Evolutionary conservation across 2,113 vertebrate genomes (phyloP).

Genomic region (Tursiops truncatus): DNA sequence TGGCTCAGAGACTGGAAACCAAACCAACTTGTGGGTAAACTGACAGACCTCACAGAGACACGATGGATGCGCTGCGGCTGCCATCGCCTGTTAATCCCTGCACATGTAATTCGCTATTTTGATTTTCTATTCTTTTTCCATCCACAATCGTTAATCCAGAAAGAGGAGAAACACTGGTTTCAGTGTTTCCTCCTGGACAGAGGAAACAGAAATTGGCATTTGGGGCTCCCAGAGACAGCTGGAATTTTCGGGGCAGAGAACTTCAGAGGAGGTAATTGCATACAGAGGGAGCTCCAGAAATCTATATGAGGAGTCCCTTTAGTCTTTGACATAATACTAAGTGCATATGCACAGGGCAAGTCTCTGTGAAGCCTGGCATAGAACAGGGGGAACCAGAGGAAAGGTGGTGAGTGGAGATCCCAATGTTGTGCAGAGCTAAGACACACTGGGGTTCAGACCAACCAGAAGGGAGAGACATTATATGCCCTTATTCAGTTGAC

Average conservation of each 20-base stretch:
- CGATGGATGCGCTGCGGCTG: rapidly evolving
- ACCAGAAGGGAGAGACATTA: rapidly evolving
- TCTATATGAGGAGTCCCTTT: background rate
- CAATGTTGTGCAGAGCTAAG: background rate
- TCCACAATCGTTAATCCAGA: background rate
- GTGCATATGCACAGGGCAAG: background rate
- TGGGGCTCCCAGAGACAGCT: too few species aligned
- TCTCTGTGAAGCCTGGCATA: background rate
- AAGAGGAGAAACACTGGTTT: background rate
- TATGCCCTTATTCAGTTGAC: background rate
- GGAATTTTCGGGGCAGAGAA: background rate
- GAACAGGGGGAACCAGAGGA: background rate
- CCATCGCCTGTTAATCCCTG: rapidly evolving
- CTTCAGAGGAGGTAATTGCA: background rate
- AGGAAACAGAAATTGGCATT: background rate
- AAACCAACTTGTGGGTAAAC: rapidly evolving
- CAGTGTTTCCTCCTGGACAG: too few species aligned
- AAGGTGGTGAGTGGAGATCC: background rate
- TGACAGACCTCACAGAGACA: rapidly evolving
- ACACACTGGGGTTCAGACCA: background rate
- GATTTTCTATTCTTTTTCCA: background rate
- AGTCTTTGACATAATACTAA: background rate
- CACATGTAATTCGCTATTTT: rapidly evolving
- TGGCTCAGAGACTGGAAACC: background rate
- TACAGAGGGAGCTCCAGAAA: background rate